Evolutionary conservation across 2,888 invertebrate genomes (phyloP), one percentile per base, ranked within the genome.

Genomic region (Lepidocyrtoides sp.): DNA sequence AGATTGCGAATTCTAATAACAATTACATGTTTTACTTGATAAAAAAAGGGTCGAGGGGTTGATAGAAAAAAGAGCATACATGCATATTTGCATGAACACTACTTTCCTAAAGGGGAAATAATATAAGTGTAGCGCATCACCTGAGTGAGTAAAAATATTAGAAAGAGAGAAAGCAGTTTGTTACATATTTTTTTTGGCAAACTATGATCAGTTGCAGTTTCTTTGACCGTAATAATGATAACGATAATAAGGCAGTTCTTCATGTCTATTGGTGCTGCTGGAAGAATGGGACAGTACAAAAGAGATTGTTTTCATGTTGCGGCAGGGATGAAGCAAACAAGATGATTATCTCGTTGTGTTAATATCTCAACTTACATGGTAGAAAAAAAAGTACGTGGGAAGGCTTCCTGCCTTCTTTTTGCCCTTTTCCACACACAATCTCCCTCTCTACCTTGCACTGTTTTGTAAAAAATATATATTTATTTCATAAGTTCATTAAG

Each of bases 331-430:
- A 91, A 82, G 87, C 87, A 87, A 91, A 91, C 75, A 87, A 75
- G 91, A 87, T 91, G 91, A 91, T 91, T 91, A 91, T 91, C 87
- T 91, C 60, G 81, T 87, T 77, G 82, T 51, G 87, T 77, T 87
- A 87, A 91, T 91, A 82, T 51, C 51, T 75, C 48, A 44, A 12
- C 82, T 48, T 44, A 75, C 87, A 81, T 57, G 51, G 75, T 41
- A 89, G 44, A 77, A 77, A 77, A 69, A 87, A 36, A 36, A 36
- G 36, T 87, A 91, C 83, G 91, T 87, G 87, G 91, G 91, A 91
- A 83, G 86, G 91, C 86, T 91, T 86, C 91, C 91, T 91, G 87
- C 88, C 91, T 79, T 57, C 72, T 81, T 77, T 51, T 85, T 91
- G 83, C 77, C 88, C 91, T 84, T 88, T 85, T 66, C 57, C 72